Evolutionary conservation across 2,113 vertebrate species (phyloP).

Genomic region (Pterocles orientalis): DNA sequence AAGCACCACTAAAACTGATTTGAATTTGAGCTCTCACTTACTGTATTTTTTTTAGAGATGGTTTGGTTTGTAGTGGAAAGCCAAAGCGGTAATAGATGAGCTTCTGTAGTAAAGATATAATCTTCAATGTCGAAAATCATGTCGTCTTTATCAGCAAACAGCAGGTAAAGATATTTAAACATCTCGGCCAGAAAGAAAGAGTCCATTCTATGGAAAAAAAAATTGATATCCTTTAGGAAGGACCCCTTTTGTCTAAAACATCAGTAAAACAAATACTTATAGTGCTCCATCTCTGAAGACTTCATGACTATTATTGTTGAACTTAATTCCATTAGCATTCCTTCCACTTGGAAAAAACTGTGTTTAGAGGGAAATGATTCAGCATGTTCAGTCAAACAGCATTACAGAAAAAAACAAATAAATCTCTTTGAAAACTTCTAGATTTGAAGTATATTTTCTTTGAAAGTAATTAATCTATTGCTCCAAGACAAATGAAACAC

Average conservation of each 20-base stretch:
- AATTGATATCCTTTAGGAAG: neutral
- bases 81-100: slow-evolving; percentile 95
- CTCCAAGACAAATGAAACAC: neutral
- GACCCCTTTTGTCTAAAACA: neutral
- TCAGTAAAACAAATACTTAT: neutral
- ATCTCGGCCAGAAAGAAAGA: slow-evolving; percentile 98
- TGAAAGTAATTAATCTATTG: neutral
- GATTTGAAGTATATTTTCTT: neutral
- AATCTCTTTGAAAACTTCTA: neutral
- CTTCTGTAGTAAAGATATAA: slow-evolving; percentile 98
- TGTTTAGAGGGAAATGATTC: slow-evolving; percentile 10
- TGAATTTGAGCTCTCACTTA: slow-evolving; percentile 49
- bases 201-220: slow-evolving; percentile 86
- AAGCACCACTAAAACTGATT: neutral
- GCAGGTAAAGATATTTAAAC: slow-evolving; percentile 98
- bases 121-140: slow-evolving; percentile 95
- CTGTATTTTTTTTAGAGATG: slow-evolving; percentile 75
- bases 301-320: neutral
- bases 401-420: neutral
- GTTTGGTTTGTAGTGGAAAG: slow-evolving; percentile 88
- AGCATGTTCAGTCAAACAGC: neutral
- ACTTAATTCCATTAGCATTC: neutral
- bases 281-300: neutral
- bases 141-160: slow-evolving; percentile 93
- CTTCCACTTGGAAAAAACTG: neutral